Percentiles rank a stretch among this genome's conserved stretches.
Conservation (phyloP, 2,797 vertebrate species). For the Pagetopsis macropterus region DNA sequence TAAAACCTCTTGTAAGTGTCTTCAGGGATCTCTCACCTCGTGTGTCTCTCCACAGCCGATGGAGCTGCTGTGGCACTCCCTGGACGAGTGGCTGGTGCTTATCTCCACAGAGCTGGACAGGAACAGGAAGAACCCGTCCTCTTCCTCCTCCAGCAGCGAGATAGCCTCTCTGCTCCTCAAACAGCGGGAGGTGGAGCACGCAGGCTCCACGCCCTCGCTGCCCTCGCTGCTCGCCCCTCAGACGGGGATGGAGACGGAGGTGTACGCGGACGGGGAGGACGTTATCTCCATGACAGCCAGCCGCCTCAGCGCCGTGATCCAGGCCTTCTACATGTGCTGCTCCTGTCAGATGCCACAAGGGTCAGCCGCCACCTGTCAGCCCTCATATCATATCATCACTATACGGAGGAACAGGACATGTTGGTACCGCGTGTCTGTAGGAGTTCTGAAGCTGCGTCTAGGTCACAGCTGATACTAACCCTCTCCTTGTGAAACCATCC, state of each 20-base stretch:
- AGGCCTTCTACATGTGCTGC: slow-evolving; percentile 98
- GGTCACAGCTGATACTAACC: background rate
- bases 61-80: slow-evolving; percentile 97
- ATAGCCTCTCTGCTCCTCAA: slow-evolving; percentile 95
- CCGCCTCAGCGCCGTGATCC: slow-evolving; percentile 97
- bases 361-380: slow-evolving; percentile 55
- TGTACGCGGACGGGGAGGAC: slow-evolving; percentile 90
- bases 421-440: background rate
- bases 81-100: slow-evolving; percentile 98
- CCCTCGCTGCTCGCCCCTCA: slow-evolving; percentile 77
- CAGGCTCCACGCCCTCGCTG: slow-evolving; percentile 55
- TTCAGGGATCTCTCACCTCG: background rate
- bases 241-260: slow-evolving; percentile 82
- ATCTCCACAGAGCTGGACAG: slow-evolving; percentile 95
- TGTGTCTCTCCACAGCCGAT: slow-evolving; percentile 84
- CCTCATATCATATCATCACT: background rate
- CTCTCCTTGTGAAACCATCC: background rate
- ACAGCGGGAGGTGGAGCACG: slow-evolving; percentile 84
- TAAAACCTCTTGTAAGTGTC: background rate
- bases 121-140: slow-evolving; percentile 84
- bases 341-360: slow-evolving; percentile 98
- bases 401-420: background rate
- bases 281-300: slow-evolving; percentile 98
- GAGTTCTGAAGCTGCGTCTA: background rate
- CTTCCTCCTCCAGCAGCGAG: slow-evolving; percentile 80